phyloP scores from a whole-genome alignment of 2,888 invertebrate genomes.

The Anarsia innoxiella region DNA sequence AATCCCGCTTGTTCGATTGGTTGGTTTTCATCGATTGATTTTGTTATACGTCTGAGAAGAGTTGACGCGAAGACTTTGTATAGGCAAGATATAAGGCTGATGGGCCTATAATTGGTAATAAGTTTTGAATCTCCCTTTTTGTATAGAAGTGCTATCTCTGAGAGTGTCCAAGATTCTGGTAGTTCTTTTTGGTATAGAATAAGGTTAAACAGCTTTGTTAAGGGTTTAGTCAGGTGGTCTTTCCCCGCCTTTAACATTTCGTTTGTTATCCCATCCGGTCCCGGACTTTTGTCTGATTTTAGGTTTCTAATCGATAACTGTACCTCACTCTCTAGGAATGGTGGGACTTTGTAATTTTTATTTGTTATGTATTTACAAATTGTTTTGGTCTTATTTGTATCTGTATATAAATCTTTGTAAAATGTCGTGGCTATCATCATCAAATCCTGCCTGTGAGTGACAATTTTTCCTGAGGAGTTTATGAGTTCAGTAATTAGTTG shows the following conservation, averaged over 20 bases:
- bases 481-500: background rate
- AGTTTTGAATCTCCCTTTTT: conserved; percentile 1
- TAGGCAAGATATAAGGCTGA: background rate
- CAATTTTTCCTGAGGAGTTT: background rate
- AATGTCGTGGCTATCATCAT: background rate
- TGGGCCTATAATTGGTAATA: conserved; percentile 1
- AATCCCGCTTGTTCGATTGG: conserved; percentile 5
- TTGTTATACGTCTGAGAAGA: background rate
- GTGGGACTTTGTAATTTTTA: background rate
- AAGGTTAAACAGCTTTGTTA: conserved; percentile 2
- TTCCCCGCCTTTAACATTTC: conserved; percentile 4
- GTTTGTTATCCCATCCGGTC: conserved; percentile 2
- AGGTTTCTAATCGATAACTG: conserved; percentile 1
- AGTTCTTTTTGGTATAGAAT: background rate
- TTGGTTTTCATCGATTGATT: conserved; percentile 2
- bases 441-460: background rate
- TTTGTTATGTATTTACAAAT: background rate
- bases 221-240: background rate
- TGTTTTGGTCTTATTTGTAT: background rate
- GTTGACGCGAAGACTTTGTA: conserved; percentile 1
- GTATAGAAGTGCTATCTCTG: background rate
- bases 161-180: background rate
- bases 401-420: conserved; percentile 1
- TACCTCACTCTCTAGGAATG: background rate
- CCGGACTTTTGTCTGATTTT: conserved; percentile 1